Evolutionary conservation across 2,888 invertebrate genomes (phyloP), one percentile per base, ranked within the genome.

Genomic region (Aporophyla lueneburgensis): DNA sequence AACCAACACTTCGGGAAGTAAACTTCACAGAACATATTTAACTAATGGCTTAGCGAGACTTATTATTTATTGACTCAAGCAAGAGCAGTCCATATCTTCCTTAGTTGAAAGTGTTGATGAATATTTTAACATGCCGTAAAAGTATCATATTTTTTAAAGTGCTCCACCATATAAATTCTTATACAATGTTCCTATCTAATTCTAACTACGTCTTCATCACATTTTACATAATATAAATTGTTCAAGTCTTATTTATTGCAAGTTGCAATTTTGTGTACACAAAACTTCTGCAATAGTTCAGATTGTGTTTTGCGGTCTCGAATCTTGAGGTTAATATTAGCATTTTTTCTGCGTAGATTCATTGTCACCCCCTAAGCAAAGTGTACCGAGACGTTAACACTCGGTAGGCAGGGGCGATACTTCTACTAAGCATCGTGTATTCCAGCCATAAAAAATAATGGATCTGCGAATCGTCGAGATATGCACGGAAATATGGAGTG

Each of bases 381-480:
- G 90, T 88, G 87, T 87, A 87, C 87, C 90, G 86, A 90, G 89
- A 91, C 92, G 92, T 92, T 93, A 93, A 92, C 93, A 92, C 92
- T 90, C 90, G 87, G 92, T 92, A 93, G 93, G 92, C 92, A 91
- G 92, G 94, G 93, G 93, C 88, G 94, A 91, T 90, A 92, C 93
- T 92, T 93, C 91, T 89, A 92, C 93, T 95, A 94, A 95, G 93
- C 94, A 91, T 91, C 95, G 93, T 96, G 95, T 96, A 95, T 94
- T 96, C 95, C 90, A 92, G 91, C 94, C 93, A 96, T 96, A 96
- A 96, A 96, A 96, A 96, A 96, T 96, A 96, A 96, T 96, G 96
- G 96, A 95, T 96, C 96, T 95, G 92, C 94, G 94, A 96, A 96
- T 96, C 95, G 95, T 93, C 94, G 95, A 93, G 96, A 96, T 96